These are phyloP conservation scores for Rhaphigaster nebulosa DNA, from an alignment of 2,888 invertebrate genomes.

Conservation along the genomic window DNA sequence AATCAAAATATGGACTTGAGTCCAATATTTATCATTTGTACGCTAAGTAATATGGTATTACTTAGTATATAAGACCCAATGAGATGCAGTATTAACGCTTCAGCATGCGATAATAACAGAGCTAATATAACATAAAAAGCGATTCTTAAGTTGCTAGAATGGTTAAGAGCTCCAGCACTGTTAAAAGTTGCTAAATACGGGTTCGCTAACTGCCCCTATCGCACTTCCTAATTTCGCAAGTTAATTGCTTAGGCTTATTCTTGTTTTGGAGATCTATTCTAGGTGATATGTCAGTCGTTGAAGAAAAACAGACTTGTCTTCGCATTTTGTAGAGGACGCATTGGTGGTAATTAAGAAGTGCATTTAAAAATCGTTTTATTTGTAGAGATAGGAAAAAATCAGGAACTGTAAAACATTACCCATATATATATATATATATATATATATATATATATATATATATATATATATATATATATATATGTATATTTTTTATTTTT, in stretches of 20 bases:
- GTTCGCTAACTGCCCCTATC: constrained; percentile 3
- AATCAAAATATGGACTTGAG: no score
- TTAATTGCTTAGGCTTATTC: background rate
- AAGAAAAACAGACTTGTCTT: background rate
- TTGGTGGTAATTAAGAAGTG: no score
- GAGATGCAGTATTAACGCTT: background rate
- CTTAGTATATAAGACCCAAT: no score
- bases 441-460: no score
- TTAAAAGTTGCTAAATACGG: constrained; percentile 37
- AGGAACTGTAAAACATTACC: no score
- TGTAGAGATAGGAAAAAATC: no score
- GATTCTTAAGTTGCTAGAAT: background rate
- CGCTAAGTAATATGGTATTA: background rate
- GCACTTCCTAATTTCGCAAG: background rate
- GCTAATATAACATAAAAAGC: constrained; percentile 5
- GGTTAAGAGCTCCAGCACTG: background rate
- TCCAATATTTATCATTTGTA: background rate
- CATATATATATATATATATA: no score
- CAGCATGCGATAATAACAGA: background rate
- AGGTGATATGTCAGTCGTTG: background rate
- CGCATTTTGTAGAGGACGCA: no score
- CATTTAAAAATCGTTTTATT: no score
- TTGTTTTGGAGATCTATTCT: background rate
- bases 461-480: no score
- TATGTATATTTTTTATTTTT: no score